phyloP scores from a whole-genome alignment of 92 coral and sea anemone genomes.

The Zoanthus gigantus region DNA sequence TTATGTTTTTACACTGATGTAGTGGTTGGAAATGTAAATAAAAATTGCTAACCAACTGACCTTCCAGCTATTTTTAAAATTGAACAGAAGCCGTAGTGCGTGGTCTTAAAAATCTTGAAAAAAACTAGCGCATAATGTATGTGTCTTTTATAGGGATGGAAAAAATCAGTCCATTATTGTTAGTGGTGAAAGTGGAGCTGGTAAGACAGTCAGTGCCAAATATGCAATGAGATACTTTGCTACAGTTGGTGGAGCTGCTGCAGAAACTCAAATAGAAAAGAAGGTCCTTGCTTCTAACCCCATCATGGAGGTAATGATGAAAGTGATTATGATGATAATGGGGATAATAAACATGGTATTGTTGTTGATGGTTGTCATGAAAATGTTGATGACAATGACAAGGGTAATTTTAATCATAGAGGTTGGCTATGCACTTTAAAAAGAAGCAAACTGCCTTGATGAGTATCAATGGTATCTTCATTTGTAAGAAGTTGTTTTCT shows the following conservation, averaged over 20 bases:
- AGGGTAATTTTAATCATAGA: not conserved
- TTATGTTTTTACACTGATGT: too few species aligned
- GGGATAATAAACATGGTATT: not conserved
- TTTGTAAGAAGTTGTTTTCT: too few species aligned
- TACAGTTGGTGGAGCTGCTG: constrained; percentile 96
- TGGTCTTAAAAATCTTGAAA: not conserved
- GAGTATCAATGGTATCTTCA: too few species aligned
- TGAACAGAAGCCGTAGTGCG: not conserved
- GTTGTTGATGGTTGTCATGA: not conserved
- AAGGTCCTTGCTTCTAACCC: constrained; percentile 98
- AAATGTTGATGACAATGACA: not conserved
- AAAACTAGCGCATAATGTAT: not conserved
- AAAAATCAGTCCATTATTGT: constrained; percentile 97
- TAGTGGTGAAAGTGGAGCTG: constrained; percentile 99
- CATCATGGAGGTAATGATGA: constrained; percentile 88
- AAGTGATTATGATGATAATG: not conserved
- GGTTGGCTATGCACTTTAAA: not conserved
- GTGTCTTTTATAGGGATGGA: constrained; percentile 68
- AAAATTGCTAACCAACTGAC: too few species aligned
- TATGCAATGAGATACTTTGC: constrained; percentile 99
- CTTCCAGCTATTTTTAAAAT: not conserved
- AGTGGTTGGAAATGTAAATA: too few species aligned
- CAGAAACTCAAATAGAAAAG: constrained; percentile 97
- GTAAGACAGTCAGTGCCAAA: constrained; percentile 99
- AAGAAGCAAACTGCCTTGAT: too few species aligned